Base-by-base conservation (phyloP, 2,797 vertebrate genomes). In the Capromys pilorides region DNA sequence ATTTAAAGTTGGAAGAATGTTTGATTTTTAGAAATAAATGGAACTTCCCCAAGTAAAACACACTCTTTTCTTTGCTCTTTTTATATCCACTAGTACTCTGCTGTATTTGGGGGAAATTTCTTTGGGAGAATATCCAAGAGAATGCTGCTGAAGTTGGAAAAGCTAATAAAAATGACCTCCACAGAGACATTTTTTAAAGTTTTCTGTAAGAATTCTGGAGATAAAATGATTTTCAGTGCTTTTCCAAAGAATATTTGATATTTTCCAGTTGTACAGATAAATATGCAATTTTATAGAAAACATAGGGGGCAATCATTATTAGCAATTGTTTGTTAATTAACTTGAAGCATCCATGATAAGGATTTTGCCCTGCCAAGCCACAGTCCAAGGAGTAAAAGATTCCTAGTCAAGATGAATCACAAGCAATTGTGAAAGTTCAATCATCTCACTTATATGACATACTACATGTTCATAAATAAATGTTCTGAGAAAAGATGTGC, bases 401-500 rank as follows among this genome's bases (percentile, higher is more conserved):
- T 14, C 39, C 94, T 49, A 88, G 13, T 91, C 61, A 82, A 71
- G 28, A 24, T 88, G 19, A 88, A 51, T 81, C 31, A 51, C 3
- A 95, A 83, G 36, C 39, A 91, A 81, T 57, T 89, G 9, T 64
- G 39, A 90, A 97, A 95, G 39, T 64, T 0, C 78, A 77, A 94
- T n/a, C 88, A 83, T 90, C 88, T 93, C 24, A 79, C 4, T 28
- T 83, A 8, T 31, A 26, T 85, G 14, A 6, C 31, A 28, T 96
- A 62, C 80, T 22, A 75, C 66, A 36, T 18, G 31, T 62, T 88
- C 96, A 7, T 39, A 93, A 93, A 95, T 87, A 95, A 93, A 24
- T 36, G 33, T 1, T 10, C 88, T 57, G 28, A 91, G 61, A 92
- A 0, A 88, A 81, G 82, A 66, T 94, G 5, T 91, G 93, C 85